Percentiles rank a stretch among this genome's conserved stretches.
These are phyloP conservation scores for Yponomeuta cagnagella DNA, from an alignment of 2,888 invertebrate genomes.

Conservation along the genomic window DNA sequence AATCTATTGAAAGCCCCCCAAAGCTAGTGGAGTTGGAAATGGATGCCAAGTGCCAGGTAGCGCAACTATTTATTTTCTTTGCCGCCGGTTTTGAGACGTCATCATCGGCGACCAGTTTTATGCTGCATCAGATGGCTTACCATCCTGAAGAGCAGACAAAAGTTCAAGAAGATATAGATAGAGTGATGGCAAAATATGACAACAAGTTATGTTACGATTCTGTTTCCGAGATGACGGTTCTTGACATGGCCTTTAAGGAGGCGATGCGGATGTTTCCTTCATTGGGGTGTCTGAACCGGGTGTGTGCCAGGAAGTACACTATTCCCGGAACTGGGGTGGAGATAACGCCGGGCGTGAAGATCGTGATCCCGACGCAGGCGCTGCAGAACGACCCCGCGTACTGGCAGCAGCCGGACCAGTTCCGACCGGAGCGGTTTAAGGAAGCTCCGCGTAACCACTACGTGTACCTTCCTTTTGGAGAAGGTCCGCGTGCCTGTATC, in stretches of 20 bases:
- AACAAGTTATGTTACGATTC: slow-evolving; percentile 25
- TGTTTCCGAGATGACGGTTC: slow-evolving; percentile 21
- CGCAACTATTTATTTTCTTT: slow-evolving; percentile 59
- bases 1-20: slow-evolving; percentile 51
- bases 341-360: slow-evolving; percentile 20
- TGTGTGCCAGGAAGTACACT: slow-evolving; percentile 22
- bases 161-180: slow-evolving; percentile 32
- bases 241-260: slow-evolving; percentile 27
- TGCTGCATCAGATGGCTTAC: slow-evolving; percentile 34
- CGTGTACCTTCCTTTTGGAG: slow-evolving; percentile 25
- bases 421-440: slow-evolving; percentile 18
- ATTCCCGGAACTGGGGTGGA: slow-evolving; percentile 19
- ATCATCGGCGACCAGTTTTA: slow-evolving; percentile 35
- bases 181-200: slow-evolving; percentile 21
- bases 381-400: slow-evolving; percentile 23
- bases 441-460: slow-evolving; percentile 28
- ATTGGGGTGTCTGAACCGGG: slow-evolving; percentile 21
- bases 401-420: slow-evolving; percentile 22
- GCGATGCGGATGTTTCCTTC: slow-evolving; percentile 27
- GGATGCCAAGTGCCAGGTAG: slow-evolving; percentile 38
- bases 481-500: slow-evolving; percentile 22
- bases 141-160: slow-evolving; percentile 33
- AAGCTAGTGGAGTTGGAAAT: slow-evolving; percentile 48
- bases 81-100: slow-evolving; percentile 35
- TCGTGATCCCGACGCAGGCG: slow-evolving; percentile 22